Evolutionary conservation across 1,140 invertebrate species (phyloP), one percentile per base, ranked within the genome.

Genomic region (Nilaparvata lugens): DNA sequence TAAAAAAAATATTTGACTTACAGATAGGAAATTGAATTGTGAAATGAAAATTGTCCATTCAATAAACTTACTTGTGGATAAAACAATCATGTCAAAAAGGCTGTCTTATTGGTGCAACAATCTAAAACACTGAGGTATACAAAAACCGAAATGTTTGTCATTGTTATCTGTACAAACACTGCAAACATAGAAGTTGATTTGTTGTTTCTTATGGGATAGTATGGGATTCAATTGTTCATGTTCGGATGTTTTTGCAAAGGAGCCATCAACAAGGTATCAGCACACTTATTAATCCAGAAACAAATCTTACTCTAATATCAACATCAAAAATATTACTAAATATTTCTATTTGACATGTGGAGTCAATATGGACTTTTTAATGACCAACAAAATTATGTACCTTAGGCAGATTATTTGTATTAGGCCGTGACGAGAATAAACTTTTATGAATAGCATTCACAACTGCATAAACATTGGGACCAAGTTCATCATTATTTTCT

Each of bases 361-460:
- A 56, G 7, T 56, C 11, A 38, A 38, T 56, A 18, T 9, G 13
- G 13, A 56, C 23, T 56, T 56, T 19, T 19, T 56, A n/a, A 40
- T 56, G 4, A 9, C 54, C 54, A 23, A 19, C 42, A 56, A 56
- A 56, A 9, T 38, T 19, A 38, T 56, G 54, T 18, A 56, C 21
- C 42, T n/a, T 7, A 38, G 31, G 25, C 3, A 11, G 19, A 56
- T 31, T 38, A 56, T 28, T 38, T 56, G 24, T 38, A 40, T 40
- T n/a, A n/a, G 38, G 38, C n/a, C n/a, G 9, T 9, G 38, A 9
- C 38, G 9, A 40, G 9, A 9, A 9, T 40, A n/a, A 9, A 9
- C 38, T n/a, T 40, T 40, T 9, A 40, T 40, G 38, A 40, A 40
- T 40, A n/a, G 9, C n/a, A 9, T 40, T 9, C n/a, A 40, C 38